Percentiles rank a stretch among this genome's conserved stretches.
phyloP scores from a whole-genome alignment of 2,797 vertebrate genomes.

The Mormyrus hasselquistii region DNA sequence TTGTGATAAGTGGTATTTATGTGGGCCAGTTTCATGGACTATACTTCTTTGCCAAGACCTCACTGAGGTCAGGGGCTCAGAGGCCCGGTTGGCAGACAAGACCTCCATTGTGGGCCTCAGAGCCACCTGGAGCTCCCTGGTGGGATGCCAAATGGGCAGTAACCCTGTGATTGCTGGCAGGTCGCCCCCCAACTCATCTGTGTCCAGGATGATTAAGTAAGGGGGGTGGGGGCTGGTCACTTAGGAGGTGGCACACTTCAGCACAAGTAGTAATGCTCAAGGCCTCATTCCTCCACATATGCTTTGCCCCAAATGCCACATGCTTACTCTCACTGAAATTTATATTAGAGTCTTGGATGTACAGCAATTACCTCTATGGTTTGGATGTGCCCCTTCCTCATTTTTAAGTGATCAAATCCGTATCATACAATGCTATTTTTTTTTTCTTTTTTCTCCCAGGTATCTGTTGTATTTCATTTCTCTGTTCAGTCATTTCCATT shows the following conservation, averaged over 20 bases:
- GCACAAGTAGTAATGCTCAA: background rate
- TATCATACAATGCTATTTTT: background rate
- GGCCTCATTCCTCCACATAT: slow-evolving; percentile 42
- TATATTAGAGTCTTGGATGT: background rate
- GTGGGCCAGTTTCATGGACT: background rate
- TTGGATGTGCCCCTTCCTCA: background rate
- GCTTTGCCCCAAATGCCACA: background rate
- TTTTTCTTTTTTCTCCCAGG: background rate
- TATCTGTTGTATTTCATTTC: background rate
- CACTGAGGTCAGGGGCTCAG: slow-evolving; percentile 35
- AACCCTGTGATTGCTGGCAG: background rate
- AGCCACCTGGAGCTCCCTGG: background rate
- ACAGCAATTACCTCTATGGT: background rate
- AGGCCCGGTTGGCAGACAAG: background rate
- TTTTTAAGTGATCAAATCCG: background rate
- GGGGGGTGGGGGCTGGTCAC: slow-evolving; percentile 39
- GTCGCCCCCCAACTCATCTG: background rate
- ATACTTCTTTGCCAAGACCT: background rate
- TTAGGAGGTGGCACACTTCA: slow-evolving; percentile 56
- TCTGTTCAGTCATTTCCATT: background rate
- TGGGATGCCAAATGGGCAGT: slow-evolving; percentile 18
- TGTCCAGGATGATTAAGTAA: slow-evolving; percentile 28
- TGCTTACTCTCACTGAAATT: background rate
- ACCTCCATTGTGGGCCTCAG: background rate
- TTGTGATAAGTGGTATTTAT: background rate